Evolutionary conservation across 2,888 invertebrate genomes (phyloP), one percentile per base, ranked within the genome.

Genomic region (Boloria selene): DNA sequence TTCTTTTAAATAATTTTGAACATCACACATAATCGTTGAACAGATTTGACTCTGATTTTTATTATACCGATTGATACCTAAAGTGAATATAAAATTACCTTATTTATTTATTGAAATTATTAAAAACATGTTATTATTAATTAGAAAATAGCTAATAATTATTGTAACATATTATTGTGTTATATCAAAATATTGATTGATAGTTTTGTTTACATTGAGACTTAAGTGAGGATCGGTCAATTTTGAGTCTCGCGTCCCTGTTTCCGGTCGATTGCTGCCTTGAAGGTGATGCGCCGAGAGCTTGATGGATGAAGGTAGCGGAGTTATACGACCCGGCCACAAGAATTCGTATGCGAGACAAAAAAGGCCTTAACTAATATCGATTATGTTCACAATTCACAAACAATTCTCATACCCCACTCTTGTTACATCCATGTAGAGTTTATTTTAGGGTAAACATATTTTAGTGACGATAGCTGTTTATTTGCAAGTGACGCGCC

Each of bases 271-370:
- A 87, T 83, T 85, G 90, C 83, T 79, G 78, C 77, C 77, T 74
- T 88, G 90, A 90, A 86, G 86, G 84, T 90, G 89, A 91, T 89
- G 84, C 80, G 85, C 85, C 70, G 76, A 82, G 91, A 92, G 83
- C 86, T 87, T 92, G 91, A 92, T 92, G 89, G 91, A 92, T 92
- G 90, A 81, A 87, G 86, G 84, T 80, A 82, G 80, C 81, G 79
- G 80, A 82, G 85, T 85, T 84, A 85, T 83, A 86, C 86, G 85
- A 80, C 82, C 74, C 77, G 78, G 80, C 82, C 83, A 80, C 86
- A 83, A 84, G 83, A 85, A 85, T 86, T 84, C 85, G 77, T 83
- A 79, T 80, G 79, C 67, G 75, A 78, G 76, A 74, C 70, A 78
- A 87, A 77, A 84, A 77, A 70, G 49, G 61, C 49, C 62, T 38